Evolutionary conservation across 2,113 vertebrate genomes (phyloP).

Genomic region (Lepus timidus): DNA sequence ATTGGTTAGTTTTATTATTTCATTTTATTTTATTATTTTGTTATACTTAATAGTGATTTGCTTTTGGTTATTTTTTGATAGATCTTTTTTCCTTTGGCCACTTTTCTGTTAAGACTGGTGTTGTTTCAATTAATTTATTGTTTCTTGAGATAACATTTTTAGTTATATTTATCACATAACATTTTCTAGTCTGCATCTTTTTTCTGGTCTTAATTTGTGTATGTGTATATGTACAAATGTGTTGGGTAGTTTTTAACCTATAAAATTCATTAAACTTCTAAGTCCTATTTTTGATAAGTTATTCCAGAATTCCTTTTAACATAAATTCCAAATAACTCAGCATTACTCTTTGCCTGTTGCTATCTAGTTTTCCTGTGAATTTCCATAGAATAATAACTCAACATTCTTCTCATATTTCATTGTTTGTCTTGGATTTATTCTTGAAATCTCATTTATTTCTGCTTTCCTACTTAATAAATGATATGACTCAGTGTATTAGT

Average conservation of each 20-base stretch:
- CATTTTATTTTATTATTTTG: conserved; percentile 8
- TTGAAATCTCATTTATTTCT: background rate
- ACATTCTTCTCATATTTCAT: background rate
- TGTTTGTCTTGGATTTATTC: background rate
- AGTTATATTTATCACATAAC: conserved; percentile 31
- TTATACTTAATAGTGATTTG: background rate
- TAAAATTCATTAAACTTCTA: conserved; percentile 30
- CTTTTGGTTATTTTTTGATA: conserved; percentile 4
- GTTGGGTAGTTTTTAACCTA: background rate
- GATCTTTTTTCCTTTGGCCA: background rate
- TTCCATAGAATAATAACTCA: background rate
- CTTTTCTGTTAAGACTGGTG: background rate
- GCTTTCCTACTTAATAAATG: conserved; percentile 4
- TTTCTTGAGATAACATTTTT: background rate
- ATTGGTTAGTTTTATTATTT: background rate
- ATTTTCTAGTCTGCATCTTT: background rate
- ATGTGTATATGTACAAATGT: background rate
- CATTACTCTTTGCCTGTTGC: background rate
- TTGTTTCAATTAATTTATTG: background rate
- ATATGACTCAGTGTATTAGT: background rate
- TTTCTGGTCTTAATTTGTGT: background rate
- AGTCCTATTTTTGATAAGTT: background rate
- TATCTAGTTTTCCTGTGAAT: background rate
- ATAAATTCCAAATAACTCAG: background rate
- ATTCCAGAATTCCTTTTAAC: background rate